Evolutionary conservation across 2,113 vertebrate species (phyloP).

Genomic region (Planiliza haematocheilus): DNA sequence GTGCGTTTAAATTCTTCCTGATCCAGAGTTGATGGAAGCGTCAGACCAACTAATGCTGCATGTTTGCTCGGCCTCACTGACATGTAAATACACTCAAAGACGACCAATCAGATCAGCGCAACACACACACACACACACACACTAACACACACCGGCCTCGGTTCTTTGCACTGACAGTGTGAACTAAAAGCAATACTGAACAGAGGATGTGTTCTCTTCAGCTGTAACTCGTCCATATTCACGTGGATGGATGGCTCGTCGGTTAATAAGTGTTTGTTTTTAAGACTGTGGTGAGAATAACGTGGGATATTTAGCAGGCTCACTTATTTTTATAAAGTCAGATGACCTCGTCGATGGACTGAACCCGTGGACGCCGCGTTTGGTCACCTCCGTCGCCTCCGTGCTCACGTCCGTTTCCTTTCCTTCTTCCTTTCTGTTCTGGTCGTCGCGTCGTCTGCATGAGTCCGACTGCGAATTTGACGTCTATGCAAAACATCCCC

Average conservation of each 20-base stretch:
- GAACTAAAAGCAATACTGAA: constrained; percentile 77
- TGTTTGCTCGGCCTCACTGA: constrained; percentile 71
- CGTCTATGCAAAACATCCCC: constrained; percentile 83
- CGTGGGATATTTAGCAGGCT: constrained; percentile 71
- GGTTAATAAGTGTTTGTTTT: constrained; percentile 54
- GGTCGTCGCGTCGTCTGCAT: constrained; percentile 71
- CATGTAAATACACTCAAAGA: constrained; percentile 54
- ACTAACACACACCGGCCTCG: constrained; percentile 39
- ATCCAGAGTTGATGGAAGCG: constrained; percentile 31
- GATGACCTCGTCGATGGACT: constrained; percentile 56
- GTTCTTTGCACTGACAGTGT: constrained; percentile 48
- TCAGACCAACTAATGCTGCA: constrained; percentile 74
- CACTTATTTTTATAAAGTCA: constrained; percentile 83
- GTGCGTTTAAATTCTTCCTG: constrained; percentile 26
- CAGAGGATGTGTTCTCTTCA: constrained; percentile 55
- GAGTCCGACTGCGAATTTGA: constrained; percentile 76
- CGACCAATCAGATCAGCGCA: constrained; percentile 17
- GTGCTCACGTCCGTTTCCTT: not conserved
- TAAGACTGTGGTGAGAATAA: constrained; percentile 33
- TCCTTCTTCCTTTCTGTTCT: not conserved
- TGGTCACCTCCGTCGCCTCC: constrained; percentile 26
- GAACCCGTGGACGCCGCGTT: constrained; percentile 53
- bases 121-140: constrained; percentile 24
- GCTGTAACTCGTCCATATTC: constrained; percentile 57
- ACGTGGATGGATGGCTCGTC: constrained; percentile 45